Evolutionary conservation across 2,888 invertebrate genomes (phyloP).

Genomic region (Tubulanus polymorphus): DNA sequence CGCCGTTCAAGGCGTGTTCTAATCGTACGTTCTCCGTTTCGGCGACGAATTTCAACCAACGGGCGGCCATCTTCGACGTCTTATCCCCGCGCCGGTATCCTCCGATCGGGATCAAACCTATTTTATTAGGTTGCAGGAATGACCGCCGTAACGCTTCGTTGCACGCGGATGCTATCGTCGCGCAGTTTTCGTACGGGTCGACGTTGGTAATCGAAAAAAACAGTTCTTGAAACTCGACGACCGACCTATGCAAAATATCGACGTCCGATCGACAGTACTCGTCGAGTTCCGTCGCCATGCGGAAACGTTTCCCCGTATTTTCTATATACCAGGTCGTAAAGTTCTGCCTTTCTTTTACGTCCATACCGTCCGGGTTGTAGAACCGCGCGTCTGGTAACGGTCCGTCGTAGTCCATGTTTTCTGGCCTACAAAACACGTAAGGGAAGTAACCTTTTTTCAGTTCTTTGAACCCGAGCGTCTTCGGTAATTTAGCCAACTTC

Average conservation of each 20-base stretch:
- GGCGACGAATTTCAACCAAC: constrained; percentile 21
- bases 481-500: constrained; percentile 16
- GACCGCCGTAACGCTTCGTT: constrained; percentile 12
- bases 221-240: constrained; percentile 13
- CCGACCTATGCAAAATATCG: constrained; percentile 10
- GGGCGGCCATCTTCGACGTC: constrained; percentile 9
- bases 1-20: constrained; percentile 4
- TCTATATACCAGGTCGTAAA: constrained; percentile 12
- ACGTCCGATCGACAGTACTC: constrained; percentile 25
- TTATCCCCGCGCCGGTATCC: constrained; percentile 14
- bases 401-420: constrained; percentile 20
- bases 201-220: constrained; percentile 6
- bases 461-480: constrained; percentile 18
- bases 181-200: constrained; percentile 13
- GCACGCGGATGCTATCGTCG: constrained; percentile 21
- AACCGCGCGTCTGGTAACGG: constrained; percentile 14
- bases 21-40: constrained; percentile 9
- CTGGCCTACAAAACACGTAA: constrained; percentile 17
- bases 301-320: constrained; percentile 13
- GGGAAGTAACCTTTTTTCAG: constrained; percentile 23
- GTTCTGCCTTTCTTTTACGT: neutral
- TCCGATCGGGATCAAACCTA: constrained; percentile 16
- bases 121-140: constrained; percentile 11
- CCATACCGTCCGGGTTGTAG: constrained; percentile 13
- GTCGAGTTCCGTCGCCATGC: constrained; percentile 21